Evolutionary conservation across 1,140 invertebrate species (phyloP), one percentile per base, ranked within the genome.

Genomic region (Temnothorax longispinosus): DNA sequence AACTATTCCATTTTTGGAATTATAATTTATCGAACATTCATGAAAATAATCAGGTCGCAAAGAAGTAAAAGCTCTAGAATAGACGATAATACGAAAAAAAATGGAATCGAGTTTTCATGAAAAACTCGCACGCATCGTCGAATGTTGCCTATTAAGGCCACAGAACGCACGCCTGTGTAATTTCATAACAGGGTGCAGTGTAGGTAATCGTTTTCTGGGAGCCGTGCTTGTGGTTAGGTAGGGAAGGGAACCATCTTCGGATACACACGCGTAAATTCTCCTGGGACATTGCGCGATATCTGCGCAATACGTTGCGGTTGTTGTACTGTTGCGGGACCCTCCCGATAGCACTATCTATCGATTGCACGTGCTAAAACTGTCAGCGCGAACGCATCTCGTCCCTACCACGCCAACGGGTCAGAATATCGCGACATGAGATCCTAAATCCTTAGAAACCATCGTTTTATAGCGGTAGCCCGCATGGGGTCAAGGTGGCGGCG

Each of bases 351-450:
- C 76, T 90, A 91, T 92, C 91, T 92, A 93, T 93, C 89, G 92
- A 93, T 93, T 92, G 86, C 86, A 71, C 27, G 91, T 88, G 86
- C 89, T 92, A 93, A 93, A 93, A 77, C 90, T 92, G 92, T 93
- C 92, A 87, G 88, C 88, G 78, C 67, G 84, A 89, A 71, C 88
- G 87, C 87, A 47, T 50, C 75, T 65, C 50, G 62, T 47, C 50
- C 74, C 35, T 78, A 58, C 38, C 47, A 60, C 58, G 13, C 75
- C 27, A 76, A 62, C 10, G 62, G 67, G 11, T 47, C 54, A 32
- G 74, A 38, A 60, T 69, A 64, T 52, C 62, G 35, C 52, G 72
- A 88, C 21, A 50, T 32, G n/a, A 11, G 56, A 74, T 47, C n/a
- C 35, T 41, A 41, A 10, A 41, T 62, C 50, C 44, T 71, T 62